Evolutionary conservation across 1,140 invertebrate species (phyloP).

Genomic region (Drosophila albomicans): DNA sequence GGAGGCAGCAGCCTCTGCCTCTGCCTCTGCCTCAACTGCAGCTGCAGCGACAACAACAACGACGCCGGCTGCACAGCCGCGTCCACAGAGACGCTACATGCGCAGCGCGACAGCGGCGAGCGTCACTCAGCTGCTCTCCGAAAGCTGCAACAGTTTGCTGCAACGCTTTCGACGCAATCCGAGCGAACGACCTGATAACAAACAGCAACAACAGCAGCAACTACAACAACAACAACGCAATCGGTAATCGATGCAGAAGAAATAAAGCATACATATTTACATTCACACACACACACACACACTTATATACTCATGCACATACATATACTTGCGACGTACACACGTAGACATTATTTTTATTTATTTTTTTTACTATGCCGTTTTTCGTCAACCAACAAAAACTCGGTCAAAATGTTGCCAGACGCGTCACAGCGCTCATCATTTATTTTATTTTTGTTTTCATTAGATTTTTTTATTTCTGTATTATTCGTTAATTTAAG

Average conservation of each 20-base stretch:
- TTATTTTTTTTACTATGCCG: conserved; percentile 45
- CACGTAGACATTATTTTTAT: conserved; percentile 74
- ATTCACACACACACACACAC: conserved; percentile 14
- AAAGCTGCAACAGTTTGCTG: conserved; percentile 93
- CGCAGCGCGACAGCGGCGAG: conserved; percentile 91
- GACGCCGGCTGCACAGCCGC: conserved; percentile 71
- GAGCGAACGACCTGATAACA: conserved; percentile 86
- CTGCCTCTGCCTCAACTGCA: not conserved
- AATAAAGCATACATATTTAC: conserved; percentile 68
- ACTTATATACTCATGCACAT: not conserved
- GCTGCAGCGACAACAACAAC: conserved; percentile 20
- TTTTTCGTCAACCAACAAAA: conserved; percentile 62
- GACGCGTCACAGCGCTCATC: conserved; percentile 47
- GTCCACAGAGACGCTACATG: conserved; percentile 89
- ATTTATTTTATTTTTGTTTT: conserved; percentile 60
- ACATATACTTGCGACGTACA: not conserved
- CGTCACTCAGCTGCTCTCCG: conserved; percentile 92
- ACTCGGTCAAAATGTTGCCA: conserved; percentile 77
- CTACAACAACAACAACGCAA: conserved; percentile 57
- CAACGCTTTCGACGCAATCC: conserved; percentile 91
- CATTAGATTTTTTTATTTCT: conserved; percentile 47
- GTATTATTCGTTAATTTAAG: conserved; percentile 53
- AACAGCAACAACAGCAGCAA: conserved; percentile 59
- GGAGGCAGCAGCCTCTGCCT: conserved; percentile 26
- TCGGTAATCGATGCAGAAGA: conserved; percentile 80